Conservation (phyloP, 2,113 vertebrate species). For the Sinosuthora webbiana region DNA sequence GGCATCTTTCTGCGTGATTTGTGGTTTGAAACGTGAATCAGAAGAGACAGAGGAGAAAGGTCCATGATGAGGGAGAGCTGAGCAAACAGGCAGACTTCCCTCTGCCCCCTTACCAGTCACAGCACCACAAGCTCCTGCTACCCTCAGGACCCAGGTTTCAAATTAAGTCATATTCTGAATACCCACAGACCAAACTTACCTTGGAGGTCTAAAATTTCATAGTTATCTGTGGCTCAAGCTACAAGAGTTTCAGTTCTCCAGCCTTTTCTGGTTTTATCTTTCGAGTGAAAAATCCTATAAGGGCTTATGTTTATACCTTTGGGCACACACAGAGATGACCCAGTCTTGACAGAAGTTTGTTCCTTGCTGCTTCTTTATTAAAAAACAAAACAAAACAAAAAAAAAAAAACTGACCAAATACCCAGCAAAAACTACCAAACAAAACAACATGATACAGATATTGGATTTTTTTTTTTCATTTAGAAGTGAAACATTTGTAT, state of each 20-base stretch:
- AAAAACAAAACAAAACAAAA: neutral
- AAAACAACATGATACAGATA: fast-evolving
- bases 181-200: neutral
- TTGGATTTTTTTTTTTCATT: neutral
- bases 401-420: neutral
- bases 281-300: neutral
- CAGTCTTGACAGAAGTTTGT: neutral
- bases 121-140: neutral
- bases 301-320: neutral
- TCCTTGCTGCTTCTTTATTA: neutral
- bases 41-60: neutral
- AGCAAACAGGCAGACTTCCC: neutral
- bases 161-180: neutral
- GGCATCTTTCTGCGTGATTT: neutral
- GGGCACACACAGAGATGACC: fast-evolving
- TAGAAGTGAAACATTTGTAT: neutral
- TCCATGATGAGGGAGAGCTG: neutral
- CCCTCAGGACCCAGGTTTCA: neutral
- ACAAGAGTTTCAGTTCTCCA: neutral
- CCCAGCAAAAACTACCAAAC: neutral
- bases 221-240: neutral
- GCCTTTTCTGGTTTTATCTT: neutral
- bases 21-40: neutral
- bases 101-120: too few relatives aligned
- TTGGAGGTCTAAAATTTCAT: neutral